Evolutionary conservation across 2,888 invertebrate species (phyloP).

Genomic region (Bombylius major): DNA sequence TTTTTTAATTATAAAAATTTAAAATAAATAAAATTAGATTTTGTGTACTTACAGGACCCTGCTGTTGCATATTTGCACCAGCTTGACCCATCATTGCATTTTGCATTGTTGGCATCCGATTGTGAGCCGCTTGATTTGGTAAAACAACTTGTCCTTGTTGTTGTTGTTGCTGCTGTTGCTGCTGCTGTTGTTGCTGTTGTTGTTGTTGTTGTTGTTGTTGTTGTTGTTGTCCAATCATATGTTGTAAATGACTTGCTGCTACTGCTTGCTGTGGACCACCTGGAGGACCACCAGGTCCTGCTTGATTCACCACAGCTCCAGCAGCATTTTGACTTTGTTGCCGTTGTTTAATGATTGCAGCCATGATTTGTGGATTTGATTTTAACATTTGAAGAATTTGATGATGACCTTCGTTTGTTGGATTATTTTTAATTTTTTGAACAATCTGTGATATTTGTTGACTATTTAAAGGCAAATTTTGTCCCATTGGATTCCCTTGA

Average conservation of each 20-base stretch:
- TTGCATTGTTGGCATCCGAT: slow-evolving; percentile 34
- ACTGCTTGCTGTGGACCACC: slow-evolving; percentile 17
- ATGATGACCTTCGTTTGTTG: slow-evolving; percentile 83
- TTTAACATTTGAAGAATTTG: slow-evolving; percentile 81
- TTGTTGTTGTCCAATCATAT: slow-evolving; percentile 37
- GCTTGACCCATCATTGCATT: slow-evolving; percentile 31
- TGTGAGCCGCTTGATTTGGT: slow-evolving; percentile 37
- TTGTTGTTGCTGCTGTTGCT: slow-evolving; percentile 41
- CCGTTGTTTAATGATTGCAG: slow-evolving; percentile 83
- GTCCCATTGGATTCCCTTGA: slow-evolving; percentile 33
- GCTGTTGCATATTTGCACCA: slow-evolving; percentile 23
- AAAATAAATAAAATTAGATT: not conserved
- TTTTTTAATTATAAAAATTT: not conserved
- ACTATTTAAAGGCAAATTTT: slow-evolving; percentile 27
- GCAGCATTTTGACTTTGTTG: slow-evolving; percentile 41
- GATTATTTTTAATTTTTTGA: slow-evolving; percentile 79
- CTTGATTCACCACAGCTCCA: slow-evolving; percentile 12
- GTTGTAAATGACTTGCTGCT: slow-evolving; percentile 28
- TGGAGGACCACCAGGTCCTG: slow-evolving; percentile 11
- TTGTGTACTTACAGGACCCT: slow-evolving; percentile 29
- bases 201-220: slow-evolving; percentile 40
- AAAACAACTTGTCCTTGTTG: slow-evolving; percentile 42
- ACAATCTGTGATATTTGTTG: slow-evolving; percentile 75
- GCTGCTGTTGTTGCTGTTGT: slow-evolving; percentile 35
- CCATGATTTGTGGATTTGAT: slow-evolving; percentile 89